Percentiles rank a stretch among this genome's conserved stretches.
These are phyloP conservation scores for Lamellibrachia luymesi DNA, from an alignment of 1,140 invertebrate species.

Conservation along the genomic window DNA sequence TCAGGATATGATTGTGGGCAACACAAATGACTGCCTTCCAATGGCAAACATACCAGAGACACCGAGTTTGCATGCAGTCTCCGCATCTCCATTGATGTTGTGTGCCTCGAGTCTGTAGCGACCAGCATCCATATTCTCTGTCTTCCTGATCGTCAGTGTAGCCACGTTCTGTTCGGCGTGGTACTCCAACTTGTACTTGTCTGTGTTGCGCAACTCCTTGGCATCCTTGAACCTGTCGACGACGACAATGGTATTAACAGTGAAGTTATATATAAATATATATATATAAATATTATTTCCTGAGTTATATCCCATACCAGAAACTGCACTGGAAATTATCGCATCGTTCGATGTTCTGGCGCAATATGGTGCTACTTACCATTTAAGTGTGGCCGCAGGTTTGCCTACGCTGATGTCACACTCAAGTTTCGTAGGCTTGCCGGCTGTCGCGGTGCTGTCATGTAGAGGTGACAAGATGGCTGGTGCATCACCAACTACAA, in stretches of 20 bases:
- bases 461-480: constrained; percentile 24
- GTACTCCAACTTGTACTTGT: constrained; percentile 20
- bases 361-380: constrained; percentile 15
- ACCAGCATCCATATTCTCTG: constrained; percentile 31
- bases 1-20: too few species aligned
- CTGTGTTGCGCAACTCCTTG: constrained; percentile 40
- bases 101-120: constrained; percentile 30
- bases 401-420: constrained; percentile 30
- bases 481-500: constrained; percentile 28
- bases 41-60: constrained; percentile 24
- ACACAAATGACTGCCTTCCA: not conserved
- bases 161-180: constrained; percentile 21
- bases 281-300: too few species aligned
- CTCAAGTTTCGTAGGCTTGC: constrained; percentile 24
- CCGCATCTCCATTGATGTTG: constrained; percentile 30
- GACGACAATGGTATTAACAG: constrained; percentile 15
- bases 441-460: constrained; percentile 24
- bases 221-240: constrained; percentile 47
- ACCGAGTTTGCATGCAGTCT: constrained; percentile 27
- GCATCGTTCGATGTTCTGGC: not conserved
- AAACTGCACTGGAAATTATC: too few species aligned
- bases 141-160: constrained; percentile 25
- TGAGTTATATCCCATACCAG: too few species aligned
- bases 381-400: constrained; percentile 30
- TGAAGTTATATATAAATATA: not conserved